Percentiles rank a stretch among this genome's conserved stretches.
phyloP scores from a whole-genome alignment of 2,797 vertebrate species.

The Muscicapa striata region DNA sequence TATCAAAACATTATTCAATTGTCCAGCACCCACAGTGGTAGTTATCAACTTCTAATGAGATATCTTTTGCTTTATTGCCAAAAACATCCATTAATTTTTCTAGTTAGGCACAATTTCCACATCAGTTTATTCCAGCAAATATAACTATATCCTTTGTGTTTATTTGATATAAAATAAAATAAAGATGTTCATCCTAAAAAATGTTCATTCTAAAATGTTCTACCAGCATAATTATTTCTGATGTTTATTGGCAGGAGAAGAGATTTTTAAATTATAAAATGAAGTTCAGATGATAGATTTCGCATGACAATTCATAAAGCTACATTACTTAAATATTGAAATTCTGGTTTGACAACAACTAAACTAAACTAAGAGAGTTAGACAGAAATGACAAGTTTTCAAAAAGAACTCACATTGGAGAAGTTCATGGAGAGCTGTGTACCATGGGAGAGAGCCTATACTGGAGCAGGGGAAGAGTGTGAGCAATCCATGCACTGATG shows the following conservation, averaged over 20 bases:
- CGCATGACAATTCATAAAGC: neutral
- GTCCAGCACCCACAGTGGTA: neutral
- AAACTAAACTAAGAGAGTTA: neutral
- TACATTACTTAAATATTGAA: neutral
- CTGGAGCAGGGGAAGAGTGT: neutral
- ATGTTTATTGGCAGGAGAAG: neutral
- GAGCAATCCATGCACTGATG: rapidly evolving
- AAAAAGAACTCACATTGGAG: neutral
- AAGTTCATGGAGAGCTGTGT: neutral
- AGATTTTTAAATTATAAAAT: neutral
- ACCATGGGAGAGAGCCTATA: neutral
- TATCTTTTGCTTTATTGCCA: neutral
- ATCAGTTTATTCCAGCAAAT: neutral
- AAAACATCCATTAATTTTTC: neutral
- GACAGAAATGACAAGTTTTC: neutral
- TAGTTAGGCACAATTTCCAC: neutral
- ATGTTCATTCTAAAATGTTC: rapidly evolving
- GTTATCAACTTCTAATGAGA: neutral
- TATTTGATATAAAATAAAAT: neutral
- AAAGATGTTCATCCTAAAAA: neutral
- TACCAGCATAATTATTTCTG: neutral
- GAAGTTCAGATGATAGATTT: neutral
- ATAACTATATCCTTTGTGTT: neutral
- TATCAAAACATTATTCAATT: neutral
- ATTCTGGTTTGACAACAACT: neutral